A percentile compares a stretch with the other conserved stretches of the same genome.
phyloP scores from a whole-genome alignment of 2,797 vertebrate species.

The Thamnophis elegans region DNA sequence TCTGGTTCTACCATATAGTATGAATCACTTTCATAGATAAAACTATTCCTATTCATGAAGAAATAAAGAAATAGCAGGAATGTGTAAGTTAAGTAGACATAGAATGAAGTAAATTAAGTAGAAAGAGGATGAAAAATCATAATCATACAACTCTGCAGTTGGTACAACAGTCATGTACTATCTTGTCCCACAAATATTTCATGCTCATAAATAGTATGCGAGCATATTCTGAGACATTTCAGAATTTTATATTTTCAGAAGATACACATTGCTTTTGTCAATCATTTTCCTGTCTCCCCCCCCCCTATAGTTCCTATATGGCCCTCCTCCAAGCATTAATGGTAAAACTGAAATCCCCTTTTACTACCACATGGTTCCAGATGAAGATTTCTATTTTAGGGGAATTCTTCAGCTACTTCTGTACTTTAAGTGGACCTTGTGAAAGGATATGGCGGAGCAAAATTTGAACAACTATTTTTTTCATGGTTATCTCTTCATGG shows the following conservation, averaged over 20 bases:
- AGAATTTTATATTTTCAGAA: not conserved
- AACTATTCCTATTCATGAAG: not conserved
- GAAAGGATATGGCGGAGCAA: not conserved
- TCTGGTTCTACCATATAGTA: not conserved
- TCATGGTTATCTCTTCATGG: not conserved
- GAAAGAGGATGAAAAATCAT: not conserved
- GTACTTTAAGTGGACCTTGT: not conserved
- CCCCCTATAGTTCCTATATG: not conserved
- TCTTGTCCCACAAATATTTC: not conserved
- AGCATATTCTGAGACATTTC: not conserved
- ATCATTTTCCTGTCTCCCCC: not conserved
- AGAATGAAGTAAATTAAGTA: not conserved
- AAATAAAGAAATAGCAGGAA: not conserved
- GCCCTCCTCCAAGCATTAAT: not conserved
- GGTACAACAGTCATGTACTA: not conserved
- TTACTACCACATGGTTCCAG: not conserved
- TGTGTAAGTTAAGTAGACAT: not conserved
- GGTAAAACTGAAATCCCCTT: not conserved
- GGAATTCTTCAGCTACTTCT: not conserved
- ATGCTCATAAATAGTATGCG: not conserved
- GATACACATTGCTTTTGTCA: not conserved
- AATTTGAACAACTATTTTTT: not conserved
- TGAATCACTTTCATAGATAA: not conserved
- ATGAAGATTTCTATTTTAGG: not conserved
- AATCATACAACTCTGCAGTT: not conserved